A percentile compares a stretch with the other conserved stretches of the same genome.
These are phyloP conservation scores for Drosophila rubida DNA, from an alignment of 2,888 invertebrate species.

Conservation along the genomic window DNA sequence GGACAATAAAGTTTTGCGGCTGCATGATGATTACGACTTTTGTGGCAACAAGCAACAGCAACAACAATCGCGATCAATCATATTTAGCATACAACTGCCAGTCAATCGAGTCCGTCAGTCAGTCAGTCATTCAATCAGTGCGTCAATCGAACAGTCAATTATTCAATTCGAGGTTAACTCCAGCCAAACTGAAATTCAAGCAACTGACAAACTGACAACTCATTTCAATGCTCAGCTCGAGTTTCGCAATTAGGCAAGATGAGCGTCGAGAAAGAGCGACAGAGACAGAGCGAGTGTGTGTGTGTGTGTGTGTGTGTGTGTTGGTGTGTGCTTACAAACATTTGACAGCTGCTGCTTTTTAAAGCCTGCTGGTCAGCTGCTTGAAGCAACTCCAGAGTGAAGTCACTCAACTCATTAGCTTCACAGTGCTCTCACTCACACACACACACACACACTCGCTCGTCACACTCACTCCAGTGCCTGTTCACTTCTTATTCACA, in stretches of 20 bases:
- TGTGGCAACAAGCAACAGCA: slow-evolving; percentile 51
- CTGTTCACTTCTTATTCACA: slow-evolving; percentile 46
- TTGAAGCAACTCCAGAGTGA: slow-evolving; percentile 3
- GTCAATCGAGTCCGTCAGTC: slow-evolving; percentile 37
- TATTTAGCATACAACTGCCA: slow-evolving; percentile 76
- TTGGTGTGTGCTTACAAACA: background rate
- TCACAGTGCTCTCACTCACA: slow-evolving; percentile 4
- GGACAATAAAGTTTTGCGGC: slow-evolving; percentile 4
- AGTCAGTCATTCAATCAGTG: slow-evolving; percentile 41
- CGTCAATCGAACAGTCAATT: slow-evolving; percentile 21
- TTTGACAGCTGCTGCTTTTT: slow-evolving; percentile 29
- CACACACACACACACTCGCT: background rate
- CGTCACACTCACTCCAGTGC: slow-evolving; percentile 20
- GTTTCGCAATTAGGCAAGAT: slow-evolving; percentile 56
- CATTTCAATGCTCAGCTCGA: slow-evolving; percentile 43
- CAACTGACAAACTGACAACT: slow-evolving; percentile 45
- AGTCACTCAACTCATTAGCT: slow-evolving; percentile 32
- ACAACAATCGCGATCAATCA: slow-evolving; percentile 69
- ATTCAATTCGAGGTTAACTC: slow-evolving; percentile 28
- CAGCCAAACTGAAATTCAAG: slow-evolving; percentile 10
- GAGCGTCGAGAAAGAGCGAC: background rate
- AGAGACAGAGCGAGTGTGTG: background rate
- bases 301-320: background rate
- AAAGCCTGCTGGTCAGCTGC: slow-evolving; percentile 21
- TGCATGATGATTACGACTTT: slow-evolving; percentile 46